A percentile compares a stretch with the other conserved stretches of the same genome.
These are phyloP conservation scores for Brachionus angularis DNA, from an alignment of 1,140 invertebrate species.

Conservation along the genomic window DNA sequence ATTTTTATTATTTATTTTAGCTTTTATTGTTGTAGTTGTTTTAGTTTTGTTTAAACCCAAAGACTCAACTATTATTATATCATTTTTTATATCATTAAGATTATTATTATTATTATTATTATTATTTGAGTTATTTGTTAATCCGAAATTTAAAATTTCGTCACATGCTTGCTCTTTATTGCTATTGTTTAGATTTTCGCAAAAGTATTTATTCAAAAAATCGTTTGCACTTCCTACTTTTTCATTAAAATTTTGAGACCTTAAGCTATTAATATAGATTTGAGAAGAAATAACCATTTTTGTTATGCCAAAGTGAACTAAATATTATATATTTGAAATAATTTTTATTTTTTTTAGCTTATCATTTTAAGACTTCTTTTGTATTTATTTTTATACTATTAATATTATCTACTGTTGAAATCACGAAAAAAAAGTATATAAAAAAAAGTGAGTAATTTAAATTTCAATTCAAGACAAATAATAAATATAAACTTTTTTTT, in stretches of 20 bases:
- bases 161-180: constrained; percentile 39
- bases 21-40: not conserved
- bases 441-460: too few species aligned
- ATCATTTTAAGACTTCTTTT: not conserved
- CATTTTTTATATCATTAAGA: too few species aligned
- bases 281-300: constrained; percentile 17
- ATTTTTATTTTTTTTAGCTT: not conserved
- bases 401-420: too few species aligned
- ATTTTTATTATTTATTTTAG: too few species aligned
- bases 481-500: too few species aligned
- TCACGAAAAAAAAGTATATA: too few species aligned
- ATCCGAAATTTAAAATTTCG: constrained; percentile 5
- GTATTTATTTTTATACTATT: too few species aligned
- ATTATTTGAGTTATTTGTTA: too few species aligned
- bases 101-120: too few species aligned
- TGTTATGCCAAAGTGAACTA: too few species aligned
- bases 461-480: too few species aligned
- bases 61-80: too few species aligned
- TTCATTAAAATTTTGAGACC: not conserved
- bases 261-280: constrained; percentile 6
- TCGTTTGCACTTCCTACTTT: not conserved
- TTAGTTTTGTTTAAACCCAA: constrained; percentile 4
- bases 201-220: constrained; percentile 10
- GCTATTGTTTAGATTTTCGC: not conserved
- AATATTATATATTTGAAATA: not conserved